Base-by-base conservation (phyloP, 2,888 invertebrate species). In the Tipula lateralis region DNA sequence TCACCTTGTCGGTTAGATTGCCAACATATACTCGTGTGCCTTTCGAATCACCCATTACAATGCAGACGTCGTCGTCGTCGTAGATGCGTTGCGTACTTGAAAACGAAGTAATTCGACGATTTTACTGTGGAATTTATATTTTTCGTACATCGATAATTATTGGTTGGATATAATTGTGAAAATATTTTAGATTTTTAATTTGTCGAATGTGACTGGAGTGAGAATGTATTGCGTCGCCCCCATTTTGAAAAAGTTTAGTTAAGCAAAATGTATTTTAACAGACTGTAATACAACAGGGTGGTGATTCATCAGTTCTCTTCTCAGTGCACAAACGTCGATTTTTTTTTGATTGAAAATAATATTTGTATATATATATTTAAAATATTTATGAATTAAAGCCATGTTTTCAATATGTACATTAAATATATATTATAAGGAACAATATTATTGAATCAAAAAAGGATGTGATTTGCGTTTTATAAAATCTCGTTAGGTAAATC, bases 1-100 rank as follows among this genome's bases (percentile, higher is more conserved):
- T 96, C 89, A 97, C 94, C 89, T 94, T 94, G 89, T 96, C 96
- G 88, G 94, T 94, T 87, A 97, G 93, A 88, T 96, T 97, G 87
- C 97, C 97, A 88, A 97, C 96, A 91, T 96, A 97, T 87, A 97
- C 96, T 89, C 96, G 93, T 87, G 96, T 95, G 88, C 94, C 92
- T 87, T 91, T 90, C 85, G 85, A 84, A 87, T 90, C 90, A 86
- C 89, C 87, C 90, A 90, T 90, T 86, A 83, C 84, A 16, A 16
- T 29, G 66, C 24, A 4, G 16, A 6, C 7, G 44, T 44, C 36
- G 66, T 66, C 16, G 16, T 12, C 7, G 44, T 44, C 44, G n/a
- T 44, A 32, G 82, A 30, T 32, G 82, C 44, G 44, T 44, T 4
- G 12, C 83, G 13, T 83, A 16, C 39, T 50, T 6, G 83, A 19